phyloP scores from a whole-genome alignment of 2,797 vertebrate genomes.

The Ibycter americanus region DNA sequence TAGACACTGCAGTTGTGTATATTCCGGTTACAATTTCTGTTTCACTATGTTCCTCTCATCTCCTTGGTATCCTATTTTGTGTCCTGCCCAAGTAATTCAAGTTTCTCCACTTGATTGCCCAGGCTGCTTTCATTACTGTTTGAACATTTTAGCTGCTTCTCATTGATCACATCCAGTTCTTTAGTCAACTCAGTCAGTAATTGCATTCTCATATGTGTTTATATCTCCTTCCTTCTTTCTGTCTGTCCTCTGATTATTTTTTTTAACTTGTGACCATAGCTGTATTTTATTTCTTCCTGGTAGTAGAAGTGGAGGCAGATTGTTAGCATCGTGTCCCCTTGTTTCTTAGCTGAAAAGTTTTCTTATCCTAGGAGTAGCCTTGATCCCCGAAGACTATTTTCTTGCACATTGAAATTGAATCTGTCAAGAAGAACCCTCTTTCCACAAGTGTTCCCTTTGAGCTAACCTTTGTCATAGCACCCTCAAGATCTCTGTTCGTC shows the following conservation, averaged over 20 bases:
- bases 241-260: neutral
- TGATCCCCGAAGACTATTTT: neutral
- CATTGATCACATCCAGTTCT: neutral
- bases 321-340: neutral
- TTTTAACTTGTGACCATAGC: neutral
- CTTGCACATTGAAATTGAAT: neutral
- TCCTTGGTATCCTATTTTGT: neutral
- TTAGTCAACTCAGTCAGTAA: neutral
- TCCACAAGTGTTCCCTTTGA: neutral
- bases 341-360: neutral
- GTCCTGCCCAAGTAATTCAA: neutral
- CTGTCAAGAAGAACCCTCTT: neutral
- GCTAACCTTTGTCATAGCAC: neutral
- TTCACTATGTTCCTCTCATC: neutral
- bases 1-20: neutral
- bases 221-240: neutral
- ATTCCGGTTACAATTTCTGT: neutral
- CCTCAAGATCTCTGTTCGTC: neutral
- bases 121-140: neutral
- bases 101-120: neutral
- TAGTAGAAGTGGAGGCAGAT: neutral
- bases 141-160: neutral
- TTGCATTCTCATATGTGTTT: neutral
- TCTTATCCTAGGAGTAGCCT: neutral
- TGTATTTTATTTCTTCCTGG: neutral